Evolutionary conservation across 2,888 invertebrate genomes (phyloP), one percentile per base, ranked within the genome.

Genomic region (Aethes cnicana): DNA sequence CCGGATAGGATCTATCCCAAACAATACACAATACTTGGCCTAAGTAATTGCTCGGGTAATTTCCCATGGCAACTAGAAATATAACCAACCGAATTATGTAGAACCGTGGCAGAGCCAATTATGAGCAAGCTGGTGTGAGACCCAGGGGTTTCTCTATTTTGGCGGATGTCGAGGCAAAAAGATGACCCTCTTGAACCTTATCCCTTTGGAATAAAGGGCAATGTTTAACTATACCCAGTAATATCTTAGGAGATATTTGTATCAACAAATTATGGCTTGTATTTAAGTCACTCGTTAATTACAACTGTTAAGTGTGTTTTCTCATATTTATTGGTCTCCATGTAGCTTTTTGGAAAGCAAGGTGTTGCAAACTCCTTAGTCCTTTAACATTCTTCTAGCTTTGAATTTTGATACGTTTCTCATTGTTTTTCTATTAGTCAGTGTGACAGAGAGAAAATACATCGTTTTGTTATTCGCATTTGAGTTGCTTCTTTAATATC

Each of bases 1-100:
- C 52, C 20, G 44, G 36, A 50, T 44, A 36, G 30, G 37, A 50
- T 52, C 37, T 46, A 37, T 46, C 39, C 46, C 26, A 25, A 37
- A 52, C 52, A 52, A 52, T 46, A 52, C 46, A 52, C 37, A 46
- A 52, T 49, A 30, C 49, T 39, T 32, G 25, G 42, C 32, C 32
- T 46, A 52, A 52, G 52, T 46, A 52, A 52, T 52, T 52, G 46
- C 39, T 12, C n/a, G 11, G 26, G 26, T 52, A 52, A 52, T 52
- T 52, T 46, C 46, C 44, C 46, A 46, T 52, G 52, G 52, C 52
- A 52, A 52, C 44, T 39, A 52, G 52, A 46, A 46, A 46, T 44
- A 52, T 46, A 33, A 25, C 52, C 39, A 39, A 46, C 52, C 33
- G 33, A 16, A 25, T 3, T 39, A 32, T 14, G n/a, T 26, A 14